A percentile compares a stretch with the other conserved stretches of the same genome.
phyloP scores from a whole-genome alignment of 2,797 vertebrate genomes.

The Sebastes cheni region DNA sequence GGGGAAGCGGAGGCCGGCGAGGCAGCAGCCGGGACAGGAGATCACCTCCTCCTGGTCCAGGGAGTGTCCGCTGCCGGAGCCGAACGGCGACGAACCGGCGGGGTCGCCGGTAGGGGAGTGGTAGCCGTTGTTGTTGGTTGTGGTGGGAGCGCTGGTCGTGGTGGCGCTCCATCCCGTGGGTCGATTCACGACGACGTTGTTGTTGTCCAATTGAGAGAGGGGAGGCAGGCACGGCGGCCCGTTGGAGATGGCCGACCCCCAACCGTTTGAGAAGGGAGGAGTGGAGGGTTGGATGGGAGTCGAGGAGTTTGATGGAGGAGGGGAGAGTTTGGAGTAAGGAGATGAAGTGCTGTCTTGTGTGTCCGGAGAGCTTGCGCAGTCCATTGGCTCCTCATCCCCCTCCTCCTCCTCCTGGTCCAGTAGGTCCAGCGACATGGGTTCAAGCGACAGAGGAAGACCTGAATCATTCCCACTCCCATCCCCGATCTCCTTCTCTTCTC shows the following conservation, averaged over 20 bases:
- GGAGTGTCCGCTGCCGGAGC: constrained; percentile 70
- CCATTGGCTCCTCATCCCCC: constrained; percentile 81
- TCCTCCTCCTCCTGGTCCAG: constrained; percentile 27
- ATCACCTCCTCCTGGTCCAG: constrained; percentile 88
- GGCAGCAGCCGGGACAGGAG: constrained; percentile 92
- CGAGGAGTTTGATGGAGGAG: constrained; percentile 38
- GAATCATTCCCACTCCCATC: constrained; percentile 58
- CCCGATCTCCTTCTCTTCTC: not conserved
- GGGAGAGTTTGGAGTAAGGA: constrained; percentile 52
- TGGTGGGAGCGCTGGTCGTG: constrained; percentile 45
- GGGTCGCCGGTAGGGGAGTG: constrained; percentile 72
- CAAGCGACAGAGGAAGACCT: constrained; percentile 72
- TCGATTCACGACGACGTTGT: constrained; percentile 84
- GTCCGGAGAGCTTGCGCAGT: constrained; percentile 83
- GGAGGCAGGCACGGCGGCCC: constrained; percentile 75
- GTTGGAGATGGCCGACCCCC: constrained; percentile 76
- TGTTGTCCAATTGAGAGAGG: constrained; percentile 81
- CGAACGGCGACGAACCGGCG: constrained; percentile 74
- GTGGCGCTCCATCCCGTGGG: constrained; percentile 77
- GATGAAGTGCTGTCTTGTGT: constrained; percentile 68
- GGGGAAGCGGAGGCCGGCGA: constrained; percentile 88
- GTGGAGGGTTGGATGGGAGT: constrained; percentile 54
- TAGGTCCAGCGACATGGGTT: constrained; percentile 60
- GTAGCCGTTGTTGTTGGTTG: constrained; percentile 71
- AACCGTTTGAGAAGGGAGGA: constrained; percentile 74